Evolutionary conservation across 2,888 invertebrate genomes (phyloP), one percentile per base, ranked within the genome.

Genomic region (Rhamphomyia laevipes): DNA sequence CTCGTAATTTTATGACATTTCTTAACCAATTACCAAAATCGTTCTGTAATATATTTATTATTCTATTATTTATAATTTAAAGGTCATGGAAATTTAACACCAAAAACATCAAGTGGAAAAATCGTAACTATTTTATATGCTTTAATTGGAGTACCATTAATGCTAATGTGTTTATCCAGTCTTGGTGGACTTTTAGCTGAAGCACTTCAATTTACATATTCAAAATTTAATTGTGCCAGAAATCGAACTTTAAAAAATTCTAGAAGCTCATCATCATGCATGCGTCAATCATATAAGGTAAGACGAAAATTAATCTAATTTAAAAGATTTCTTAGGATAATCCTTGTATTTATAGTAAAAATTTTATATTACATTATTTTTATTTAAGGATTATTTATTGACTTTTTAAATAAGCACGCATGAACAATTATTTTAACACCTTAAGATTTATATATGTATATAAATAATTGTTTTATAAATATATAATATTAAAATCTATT

Each of bases 21-120:
- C n/a, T n/a, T 9, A 6, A 30, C 30, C 6, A 30, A 30, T 30
- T 30, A 30, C 30, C 6, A 11, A 30, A 30, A 30, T 30, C 11
- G 11, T 30, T 30, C 11, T 30, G 30, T 30, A 30, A n/a, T 15
- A 40, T 42, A 27, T 30, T 4, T 46, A 18, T 37, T 23, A 13
- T 13, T 15, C 16, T 43, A 30, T 16, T 33, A 43, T 48, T n/a
- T n/a, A n/a, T n/a, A n/a, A n/a, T 46, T 63, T 64, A 6, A 67
- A 90, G 90, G 91, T 55, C 90, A 90, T 66, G 90, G 89, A 45
- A 86, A 86, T 66, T 78, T 89, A 21, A 84, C 89, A 3, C 91
- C 91, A 1, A 80, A 83, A 58, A 91, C 91, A 12, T 78, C 85
- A 13, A 77, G 82, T 27, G 91, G 91, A 5, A 84, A 90, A 65